Evolutionary conservation across 2,113 vertebrate genomes (phyloP).

Genomic region (Catharus fuscescens): DNA sequence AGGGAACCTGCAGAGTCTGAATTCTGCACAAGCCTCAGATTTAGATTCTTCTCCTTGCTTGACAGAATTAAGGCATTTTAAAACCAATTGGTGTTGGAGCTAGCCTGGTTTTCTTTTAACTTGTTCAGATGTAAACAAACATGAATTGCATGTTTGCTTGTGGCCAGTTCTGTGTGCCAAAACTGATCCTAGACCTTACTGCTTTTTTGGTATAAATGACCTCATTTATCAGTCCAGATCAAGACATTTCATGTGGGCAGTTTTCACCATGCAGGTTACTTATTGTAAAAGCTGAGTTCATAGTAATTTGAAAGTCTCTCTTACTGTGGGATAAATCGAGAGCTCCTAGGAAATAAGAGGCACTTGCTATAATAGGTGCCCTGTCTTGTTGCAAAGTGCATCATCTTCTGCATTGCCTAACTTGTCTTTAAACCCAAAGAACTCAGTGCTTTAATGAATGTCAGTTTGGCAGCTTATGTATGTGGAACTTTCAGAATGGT

Average conservation of each 20-base stretch:
- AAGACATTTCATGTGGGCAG: accelerated
- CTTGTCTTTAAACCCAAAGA: neutral
- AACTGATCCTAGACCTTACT: neutral
- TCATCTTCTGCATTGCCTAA: neutral
- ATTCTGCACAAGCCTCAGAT: neutral
- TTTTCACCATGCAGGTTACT: accelerated
- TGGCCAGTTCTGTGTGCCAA: accelerated
- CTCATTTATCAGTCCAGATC: neutral
- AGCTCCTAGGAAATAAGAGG: neutral
- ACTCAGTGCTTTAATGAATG: neutral
- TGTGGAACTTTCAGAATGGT: neutral
- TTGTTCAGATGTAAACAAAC: neutral
- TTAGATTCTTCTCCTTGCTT: neutral
- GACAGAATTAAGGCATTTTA: neutral
- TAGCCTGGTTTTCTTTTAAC: neutral
- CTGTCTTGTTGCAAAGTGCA: neutral
- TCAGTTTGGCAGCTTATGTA: neutral
- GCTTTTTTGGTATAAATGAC: neutral
- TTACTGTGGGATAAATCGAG: neutral
- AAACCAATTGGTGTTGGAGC: neutral
- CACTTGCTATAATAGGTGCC: accelerated
- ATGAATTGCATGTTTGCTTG: neutral
- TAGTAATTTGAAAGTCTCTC: neutral
- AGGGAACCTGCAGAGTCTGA: neutral
- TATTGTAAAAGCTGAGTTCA: neutral